Evolutionary conservation across 1,140 invertebrate species (phyloP).

Genomic region (Pollicipes pollicipes): DNA sequence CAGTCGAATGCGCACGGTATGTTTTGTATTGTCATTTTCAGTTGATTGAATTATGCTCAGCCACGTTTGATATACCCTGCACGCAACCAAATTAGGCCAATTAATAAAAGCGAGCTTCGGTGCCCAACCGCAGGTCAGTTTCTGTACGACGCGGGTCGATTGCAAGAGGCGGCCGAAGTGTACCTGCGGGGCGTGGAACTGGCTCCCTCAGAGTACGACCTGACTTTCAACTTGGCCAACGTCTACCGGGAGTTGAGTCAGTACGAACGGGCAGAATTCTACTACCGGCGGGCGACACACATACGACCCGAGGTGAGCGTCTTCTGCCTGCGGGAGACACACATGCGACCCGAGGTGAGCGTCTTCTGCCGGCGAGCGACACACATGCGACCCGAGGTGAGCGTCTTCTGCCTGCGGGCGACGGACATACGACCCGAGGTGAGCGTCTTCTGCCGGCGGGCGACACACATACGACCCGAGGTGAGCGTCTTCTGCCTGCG

Average conservation of each 20-base stretch:
- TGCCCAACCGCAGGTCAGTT: conserved; percentile 58
- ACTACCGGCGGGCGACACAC: conserved; percentile 47
- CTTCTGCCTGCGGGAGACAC: too few relatives aligned
- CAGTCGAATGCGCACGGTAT: too few relatives aligned
- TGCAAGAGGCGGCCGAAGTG: conserved; percentile 60
- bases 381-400: conserved; percentile 46
- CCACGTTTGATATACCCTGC: too few relatives aligned
- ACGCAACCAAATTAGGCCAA: too few relatives aligned
- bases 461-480: conserved; percentile 43
- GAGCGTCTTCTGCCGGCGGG: conserved; percentile 53
- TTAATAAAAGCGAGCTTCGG: too few relatives aligned
- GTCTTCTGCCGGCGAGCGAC: conserved; percentile 52
- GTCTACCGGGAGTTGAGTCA: conserved; percentile 57
- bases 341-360: too few relatives aligned
- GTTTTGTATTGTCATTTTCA: too few relatives aligned
- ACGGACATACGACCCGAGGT: too few relatives aligned
- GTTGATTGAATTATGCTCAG: too few relatives aligned
- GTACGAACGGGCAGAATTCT: conserved; percentile 57
- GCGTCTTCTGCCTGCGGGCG: too few relatives aligned
- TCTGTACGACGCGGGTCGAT: conserved; percentile 50
- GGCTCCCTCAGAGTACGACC: conserved; percentile 55
- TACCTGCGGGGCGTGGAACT: conserved; percentile 55
- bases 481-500: too few relatives aligned
- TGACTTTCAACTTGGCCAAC: conserved; percentile 68
- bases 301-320: conserved; percentile 48